Percentiles rank a stretch among this genome's conserved stretches.
phyloP scores from a whole-genome alignment of 2,888 invertebrate genomes.

The Apodemia arnacis region DNA sequence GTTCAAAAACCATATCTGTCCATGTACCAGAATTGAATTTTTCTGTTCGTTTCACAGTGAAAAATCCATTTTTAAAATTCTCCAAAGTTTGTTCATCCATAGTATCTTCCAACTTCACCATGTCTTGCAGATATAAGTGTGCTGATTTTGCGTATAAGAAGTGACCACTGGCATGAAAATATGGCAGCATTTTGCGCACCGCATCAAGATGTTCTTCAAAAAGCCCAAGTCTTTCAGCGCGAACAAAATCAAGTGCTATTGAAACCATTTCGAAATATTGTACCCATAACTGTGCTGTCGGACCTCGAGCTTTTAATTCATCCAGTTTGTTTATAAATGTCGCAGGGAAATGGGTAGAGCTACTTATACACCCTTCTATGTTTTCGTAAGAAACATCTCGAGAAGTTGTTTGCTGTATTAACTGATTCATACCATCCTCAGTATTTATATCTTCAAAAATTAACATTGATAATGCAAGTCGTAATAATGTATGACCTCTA shows the following conservation, averaged over 20 bases:
- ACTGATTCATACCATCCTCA: conserved; percentile 78
- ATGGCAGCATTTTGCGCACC: conserved; percentile 87
- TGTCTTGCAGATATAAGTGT: conserved; percentile 85
- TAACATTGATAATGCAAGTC: conserved; percentile 62
- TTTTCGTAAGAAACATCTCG: too few relatives aligned
- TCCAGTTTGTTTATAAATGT: conserved; percentile 45
- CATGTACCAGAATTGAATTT: conserved; percentile 76
- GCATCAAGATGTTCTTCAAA: neutral
- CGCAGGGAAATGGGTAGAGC: conserved; percentile 70
- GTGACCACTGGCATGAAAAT: conserved; percentile 87
- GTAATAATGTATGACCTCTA: conserved; percentile 44
- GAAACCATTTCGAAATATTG: conserved; percentile 88
- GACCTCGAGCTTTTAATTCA: conserved; percentile 83
- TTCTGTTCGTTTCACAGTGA: conserved; percentile 84
- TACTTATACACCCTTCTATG: conserved; percentile 67
- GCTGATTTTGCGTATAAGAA: conserved; percentile 86
- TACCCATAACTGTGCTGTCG: conserved; percentile 87
- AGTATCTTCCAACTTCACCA: conserved; percentile 81
- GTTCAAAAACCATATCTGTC: conserved; percentile 83
- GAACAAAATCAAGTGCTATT: conserved; percentile 78
- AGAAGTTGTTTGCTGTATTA: neutral
- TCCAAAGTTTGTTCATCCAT: conserved; percentile 82
- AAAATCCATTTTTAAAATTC: conserved; percentile 84
- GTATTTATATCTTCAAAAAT: conserved; percentile 82
- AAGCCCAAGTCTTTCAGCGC: conserved; percentile 49